Conservation (phyloP, 2,113 vertebrate species). For the Scartelaos histophorus region DNA sequence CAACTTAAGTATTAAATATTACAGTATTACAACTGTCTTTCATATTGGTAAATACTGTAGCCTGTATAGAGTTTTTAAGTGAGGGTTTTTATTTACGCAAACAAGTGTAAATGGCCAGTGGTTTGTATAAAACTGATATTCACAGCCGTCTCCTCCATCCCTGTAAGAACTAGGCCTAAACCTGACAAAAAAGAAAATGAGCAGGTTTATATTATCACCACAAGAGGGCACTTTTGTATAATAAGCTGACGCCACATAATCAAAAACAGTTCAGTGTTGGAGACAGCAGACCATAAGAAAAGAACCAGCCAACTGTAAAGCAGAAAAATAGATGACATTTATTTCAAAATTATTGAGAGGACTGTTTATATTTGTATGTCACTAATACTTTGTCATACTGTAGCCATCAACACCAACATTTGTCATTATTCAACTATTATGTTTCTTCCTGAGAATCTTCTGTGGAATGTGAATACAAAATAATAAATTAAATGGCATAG, state of each 20-base stretch:
- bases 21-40: too few species aligned
- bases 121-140: not conserved
- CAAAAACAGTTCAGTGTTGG: not conserved
- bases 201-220: not conserved
- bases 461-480: slow-evolving; percentile 89
- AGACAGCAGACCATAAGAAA: not conserved
- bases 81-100: not conserved
- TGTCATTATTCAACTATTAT: slow-evolving; percentile 55
- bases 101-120: not conserved
- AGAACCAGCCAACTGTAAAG: not conserved
- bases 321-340: slow-evolving; percentile 10
- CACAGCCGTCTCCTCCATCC: too few species aligned
- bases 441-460: slow-evolving; percentile 92
- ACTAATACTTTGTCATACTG: slow-evolving; percentile 40
- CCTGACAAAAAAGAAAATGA: not conserved
- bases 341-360: slow-evolving; percentile 1
- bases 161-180: too few species aligned
- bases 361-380: not conserved
- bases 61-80: not conserved
- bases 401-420: slow-evolving; percentile 47
- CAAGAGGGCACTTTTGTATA: not conserved
- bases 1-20: not conserved
- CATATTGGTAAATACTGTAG: not conserved
- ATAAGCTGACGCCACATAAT: not conserved
- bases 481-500: slow-evolving; percentile 76